Evolutionary conservation across 2,888 invertebrate genomes (phyloP).

Genomic region (Thelaira solivaga): DNA sequence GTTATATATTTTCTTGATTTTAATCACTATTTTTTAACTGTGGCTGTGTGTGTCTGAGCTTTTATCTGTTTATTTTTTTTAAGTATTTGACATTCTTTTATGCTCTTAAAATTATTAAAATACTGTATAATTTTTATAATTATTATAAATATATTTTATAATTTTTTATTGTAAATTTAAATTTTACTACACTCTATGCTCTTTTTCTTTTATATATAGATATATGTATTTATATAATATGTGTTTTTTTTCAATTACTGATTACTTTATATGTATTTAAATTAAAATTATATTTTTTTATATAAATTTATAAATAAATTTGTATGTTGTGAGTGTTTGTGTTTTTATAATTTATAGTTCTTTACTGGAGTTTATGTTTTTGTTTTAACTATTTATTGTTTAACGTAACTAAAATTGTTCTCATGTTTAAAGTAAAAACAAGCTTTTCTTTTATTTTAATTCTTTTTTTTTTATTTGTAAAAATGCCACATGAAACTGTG

Average conservation of each 20-base stretch:
- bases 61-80: not conserved
- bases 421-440: too few relatives aligned
- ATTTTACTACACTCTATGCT: slow-evolving; percentile 24
- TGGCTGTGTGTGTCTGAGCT: not conserved
- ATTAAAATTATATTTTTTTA: too few relatives aligned
- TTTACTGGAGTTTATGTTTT: too few relatives aligned
- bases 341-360: too few relatives aligned
- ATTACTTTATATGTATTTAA: not conserved
- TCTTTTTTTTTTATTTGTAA: not conserved
- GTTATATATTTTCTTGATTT: not conserved
- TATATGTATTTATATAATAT: too few relatives aligned
- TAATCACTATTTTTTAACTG: slow-evolving; percentile 5
- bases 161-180: slow-evolving; percentile 3
- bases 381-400: too few relatives aligned
- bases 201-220: not conserved
- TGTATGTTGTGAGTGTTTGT: too few relatives aligned
- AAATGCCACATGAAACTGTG: slow-evolving; percentile 17
- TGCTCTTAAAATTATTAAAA: slow-evolving; percentile 19
- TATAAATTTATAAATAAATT: too few relatives aligned
- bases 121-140: slow-evolving; percentile 22
- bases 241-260: not conserved
- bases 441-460: not conserved
- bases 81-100: not conserved
- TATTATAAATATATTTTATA: too few relatives aligned
- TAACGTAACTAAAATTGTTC: too few relatives aligned